Conservation (phyloP, 2,888 invertebrate genomes). For the Aspidiotus destructor region DNA sequence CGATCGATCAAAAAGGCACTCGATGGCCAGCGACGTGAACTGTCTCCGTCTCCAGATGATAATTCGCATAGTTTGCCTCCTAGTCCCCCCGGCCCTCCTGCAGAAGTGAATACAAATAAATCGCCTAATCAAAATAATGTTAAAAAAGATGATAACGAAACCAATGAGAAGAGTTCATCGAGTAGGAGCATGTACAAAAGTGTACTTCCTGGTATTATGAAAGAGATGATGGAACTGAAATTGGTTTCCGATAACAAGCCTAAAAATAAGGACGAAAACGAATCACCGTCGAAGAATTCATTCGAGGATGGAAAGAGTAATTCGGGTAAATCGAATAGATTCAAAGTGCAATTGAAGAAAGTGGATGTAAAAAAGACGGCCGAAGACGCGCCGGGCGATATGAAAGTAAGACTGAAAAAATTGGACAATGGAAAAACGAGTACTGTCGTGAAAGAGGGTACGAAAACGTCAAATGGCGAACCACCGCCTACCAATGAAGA, state of each 20-base stretch:
- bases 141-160: slow-evolving; percentile 40
- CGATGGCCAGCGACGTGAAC: slow-evolving; percentile 36
- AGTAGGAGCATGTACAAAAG: slow-evolving; percentile 40
- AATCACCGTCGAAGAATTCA: slow-evolving; percentile 43
- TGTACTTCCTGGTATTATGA: slow-evolving; percentile 51
- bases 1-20: slow-evolving; percentile 35
- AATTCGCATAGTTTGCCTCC: slow-evolving; percentile 26
- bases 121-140: slow-evolving; percentile 38
- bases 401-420: slow-evolving; percentile 72
- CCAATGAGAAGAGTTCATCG: slow-evolving; percentile 27
- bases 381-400: slow-evolving; percentile 56
- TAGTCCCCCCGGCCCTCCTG: slow-evolving; percentile 41
- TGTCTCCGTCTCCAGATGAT: slow-evolving; percentile 37
- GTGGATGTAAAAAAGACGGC: slow-evolving; percentile 58
- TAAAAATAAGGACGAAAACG: slow-evolving; percentile 53
- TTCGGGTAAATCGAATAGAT: slow-evolving; percentile 17
- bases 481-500: slow-evolving; percentile 45
- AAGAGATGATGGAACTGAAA: slow-evolving; percentile 72
- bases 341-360: slow-evolving; percentile 53
- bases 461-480: slow-evolving; percentile 37
- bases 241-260: slow-evolving; percentile 76
- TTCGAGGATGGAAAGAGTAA: slow-evolving; percentile 10
- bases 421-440: slow-evolving; percentile 50
- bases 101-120: slow-evolving; percentile 39
- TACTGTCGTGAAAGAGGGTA: slow-evolving; percentile 36